phyloP scores from a whole-genome alignment of 2,888 invertebrate species.

The Chrysotoxum bicinctum region DNA sequence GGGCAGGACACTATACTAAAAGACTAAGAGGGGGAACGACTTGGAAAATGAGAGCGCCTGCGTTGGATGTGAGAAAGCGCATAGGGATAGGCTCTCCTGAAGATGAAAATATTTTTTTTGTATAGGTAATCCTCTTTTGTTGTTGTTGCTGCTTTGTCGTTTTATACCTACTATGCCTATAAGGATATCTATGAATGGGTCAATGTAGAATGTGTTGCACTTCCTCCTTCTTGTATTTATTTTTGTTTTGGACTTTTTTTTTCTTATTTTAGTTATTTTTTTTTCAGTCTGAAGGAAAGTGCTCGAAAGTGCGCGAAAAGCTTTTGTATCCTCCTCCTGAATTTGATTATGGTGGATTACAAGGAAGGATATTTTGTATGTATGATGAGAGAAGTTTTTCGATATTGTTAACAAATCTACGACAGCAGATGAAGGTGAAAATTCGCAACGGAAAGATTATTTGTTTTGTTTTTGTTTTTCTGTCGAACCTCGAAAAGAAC shows the following conservation, averaged over 20 bases:
- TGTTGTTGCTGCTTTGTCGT: slow-evolving; percentile 8
- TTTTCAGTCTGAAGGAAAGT: slow-evolving; percentile 47
- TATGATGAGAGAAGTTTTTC: slow-evolving; percentile 19
- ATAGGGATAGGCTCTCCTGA: slow-evolving; percentile 69
- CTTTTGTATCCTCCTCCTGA: slow-evolving; percentile 53
- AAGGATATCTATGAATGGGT: slow-evolving; percentile 67
- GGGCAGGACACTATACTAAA: slow-evolving; percentile 69
- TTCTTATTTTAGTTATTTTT: background rate
- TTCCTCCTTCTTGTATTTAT: slow-evolving; percentile 57
- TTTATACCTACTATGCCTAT: slow-evolving; percentile 39
- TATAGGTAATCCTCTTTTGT: background rate
- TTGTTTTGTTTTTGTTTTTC: background rate
- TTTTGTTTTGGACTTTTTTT: slow-evolving; percentile 19
- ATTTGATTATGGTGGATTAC: background rate
- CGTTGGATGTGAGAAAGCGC: slow-evolving; percentile 62
- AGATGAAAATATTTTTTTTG: slow-evolving; percentile 13
- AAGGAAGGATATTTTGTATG: slow-evolving; percentile 11
- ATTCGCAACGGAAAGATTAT: slow-evolving; percentile 30
- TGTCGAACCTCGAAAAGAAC: background rate
- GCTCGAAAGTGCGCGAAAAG: slow-evolving; percentile 64
- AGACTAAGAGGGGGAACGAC: background rate
- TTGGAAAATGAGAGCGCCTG: slow-evolving; percentile 58
- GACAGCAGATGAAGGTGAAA: slow-evolving; percentile 52
- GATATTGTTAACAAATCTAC: slow-evolving; percentile 32
- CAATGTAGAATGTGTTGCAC: slow-evolving; percentile 68